Evolutionary conservation across 2,888 invertebrate species (phyloP).

Genomic region (Mesorhabditis sp.): DNA sequence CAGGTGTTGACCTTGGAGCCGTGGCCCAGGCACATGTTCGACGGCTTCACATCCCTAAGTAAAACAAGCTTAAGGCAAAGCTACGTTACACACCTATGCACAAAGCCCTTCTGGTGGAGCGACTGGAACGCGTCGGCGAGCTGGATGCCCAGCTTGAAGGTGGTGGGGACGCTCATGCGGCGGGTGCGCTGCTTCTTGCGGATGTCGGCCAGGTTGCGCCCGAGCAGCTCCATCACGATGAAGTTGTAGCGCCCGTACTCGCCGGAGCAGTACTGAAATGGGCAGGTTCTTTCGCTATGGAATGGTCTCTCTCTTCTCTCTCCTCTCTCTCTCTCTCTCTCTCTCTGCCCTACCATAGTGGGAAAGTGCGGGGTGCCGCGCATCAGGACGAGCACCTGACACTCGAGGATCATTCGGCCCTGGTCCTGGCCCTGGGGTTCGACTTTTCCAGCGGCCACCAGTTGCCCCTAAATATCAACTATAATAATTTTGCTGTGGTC

Average conservation of each 20-base stretch:
- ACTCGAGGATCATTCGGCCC: conserved; percentile 48
- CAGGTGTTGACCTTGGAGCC: conserved; percentile 31
- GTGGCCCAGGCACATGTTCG: conserved; percentile 49
- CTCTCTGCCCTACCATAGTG: conserved; percentile 22
- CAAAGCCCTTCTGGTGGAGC: conserved; percentile 44
- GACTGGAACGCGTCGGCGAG: conserved; percentile 35
- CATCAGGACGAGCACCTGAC: conserved; percentile 34
- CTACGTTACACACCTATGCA: conserved; percentile 31
- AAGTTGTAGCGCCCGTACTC: conserved; percentile 35
- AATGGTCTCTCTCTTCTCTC: not conserved
- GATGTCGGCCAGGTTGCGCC: conserved; percentile 45
- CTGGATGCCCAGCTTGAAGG: conserved; percentile 37
- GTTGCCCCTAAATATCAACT: not conserved
- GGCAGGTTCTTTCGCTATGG: not conserved
- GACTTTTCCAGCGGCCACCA: conserved; percentile 49
- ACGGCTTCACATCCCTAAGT: conserved; percentile 48
- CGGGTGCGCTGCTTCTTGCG: conserved; percentile 28
- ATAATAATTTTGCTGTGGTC: no score
- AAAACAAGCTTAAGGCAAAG: not conserved
- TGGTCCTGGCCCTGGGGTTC: conserved; percentile 43
- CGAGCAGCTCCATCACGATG: conserved; percentile 53
- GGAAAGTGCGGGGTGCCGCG: conserved; percentile 32
- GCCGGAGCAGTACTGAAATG: conserved; percentile 42
- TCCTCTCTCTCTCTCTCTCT: not conserved
- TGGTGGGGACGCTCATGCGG: conserved; percentile 25